Conservation (phyloP, 2,888 invertebrate species). For the Spisula solida region DNA sequence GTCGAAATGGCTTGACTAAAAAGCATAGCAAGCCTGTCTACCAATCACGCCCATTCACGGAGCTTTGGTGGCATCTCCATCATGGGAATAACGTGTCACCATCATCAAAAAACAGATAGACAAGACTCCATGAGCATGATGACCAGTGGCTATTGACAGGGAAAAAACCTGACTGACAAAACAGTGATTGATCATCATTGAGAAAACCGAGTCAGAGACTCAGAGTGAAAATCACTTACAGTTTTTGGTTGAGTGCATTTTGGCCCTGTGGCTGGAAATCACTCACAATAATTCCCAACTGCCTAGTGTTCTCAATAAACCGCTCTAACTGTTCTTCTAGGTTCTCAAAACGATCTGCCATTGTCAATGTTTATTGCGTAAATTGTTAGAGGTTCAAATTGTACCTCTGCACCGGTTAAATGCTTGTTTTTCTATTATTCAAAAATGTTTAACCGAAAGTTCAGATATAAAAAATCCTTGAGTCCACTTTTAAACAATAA, state of each 20-base stretch:
- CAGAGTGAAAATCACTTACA: conserved; percentile 90
- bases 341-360: conserved; percentile 91
- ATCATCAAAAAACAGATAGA: too few species aligned
- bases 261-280: conserved; percentile 99
- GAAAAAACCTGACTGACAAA: too few species aligned
- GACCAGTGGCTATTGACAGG: too few species aligned
- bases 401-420: conserved; percentile 3
- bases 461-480: background rate
- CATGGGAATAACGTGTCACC: too few species aligned
- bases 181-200: too few species aligned
- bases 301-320: conserved; percentile 99
- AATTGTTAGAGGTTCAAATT: background rate
- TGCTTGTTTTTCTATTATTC: background rate
- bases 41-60: too few species aligned
- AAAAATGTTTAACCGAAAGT: background rate
- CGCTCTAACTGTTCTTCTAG: conserved; percentile 97
- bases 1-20: too few species aligned
- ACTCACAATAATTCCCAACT: conserved; percentile 98
- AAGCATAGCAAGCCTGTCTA: too few species aligned
- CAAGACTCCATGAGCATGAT: too few species aligned
- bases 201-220: too few species aligned
- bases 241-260: conserved; percentile 98
- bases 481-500: too few species aligned
- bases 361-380: conserved; percentile 15
- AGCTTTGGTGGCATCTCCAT: too few species aligned